Percentiles rank a stretch among this genome's conserved stretches.
Evolutionary conservation across 2,888 invertebrate species (phyloP).

Genomic region (Shargacucullia verbasci): DNA sequence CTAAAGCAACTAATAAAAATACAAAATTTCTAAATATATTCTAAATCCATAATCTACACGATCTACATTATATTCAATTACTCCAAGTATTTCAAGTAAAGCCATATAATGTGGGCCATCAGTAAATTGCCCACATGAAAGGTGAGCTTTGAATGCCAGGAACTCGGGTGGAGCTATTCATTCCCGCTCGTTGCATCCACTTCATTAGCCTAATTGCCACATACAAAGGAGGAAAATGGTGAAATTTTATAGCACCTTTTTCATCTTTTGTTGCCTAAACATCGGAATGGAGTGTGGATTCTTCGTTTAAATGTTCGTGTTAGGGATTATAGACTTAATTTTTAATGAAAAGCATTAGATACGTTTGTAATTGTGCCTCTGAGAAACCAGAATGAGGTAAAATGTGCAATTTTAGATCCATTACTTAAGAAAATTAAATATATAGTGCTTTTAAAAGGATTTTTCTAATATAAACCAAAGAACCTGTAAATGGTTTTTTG

Average conservation of each 20-base stretch:
- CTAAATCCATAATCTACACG: slow-evolving; percentile 22
- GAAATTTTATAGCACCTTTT: slow-evolving; percentile 83
- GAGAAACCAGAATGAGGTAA: slow-evolving; percentile 3
- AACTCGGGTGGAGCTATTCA: slow-evolving; percentile 81
- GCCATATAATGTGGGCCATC: slow-evolving; percentile 76
- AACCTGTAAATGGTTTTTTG: too few species aligned
- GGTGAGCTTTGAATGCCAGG: slow-evolving; percentile 82
- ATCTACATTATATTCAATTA: slow-evolving; percentile 49
- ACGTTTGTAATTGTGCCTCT: slow-evolving; percentile 15
- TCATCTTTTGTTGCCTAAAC: slow-evolving; percentile 81
- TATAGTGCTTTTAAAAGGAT: too few species aligned
- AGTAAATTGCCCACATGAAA: slow-evolving; percentile 87
- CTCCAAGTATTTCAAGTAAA: slow-evolving; percentile 72
- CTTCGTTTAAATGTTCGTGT: slow-evolving; percentile 42
- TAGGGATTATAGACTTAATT: slow-evolving; percentile 34
- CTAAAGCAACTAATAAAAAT: neutral
- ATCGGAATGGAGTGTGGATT: slow-evolving; percentile 62
- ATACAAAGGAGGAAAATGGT: slow-evolving; percentile 82
- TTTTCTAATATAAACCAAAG: too few species aligned
- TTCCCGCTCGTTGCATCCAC: slow-evolving; percentile 77
- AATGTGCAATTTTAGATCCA: slow-evolving; percentile 31
- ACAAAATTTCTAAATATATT: slow-evolving; percentile 16
- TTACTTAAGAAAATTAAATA: neutral
- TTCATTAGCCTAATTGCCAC: slow-evolving; percentile 88
- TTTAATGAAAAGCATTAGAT: slow-evolving; percentile 38